phyloP scores from a whole-genome alignment of 1,140 invertebrate genomes.

The Eurytemora carolleeae region DNA sequence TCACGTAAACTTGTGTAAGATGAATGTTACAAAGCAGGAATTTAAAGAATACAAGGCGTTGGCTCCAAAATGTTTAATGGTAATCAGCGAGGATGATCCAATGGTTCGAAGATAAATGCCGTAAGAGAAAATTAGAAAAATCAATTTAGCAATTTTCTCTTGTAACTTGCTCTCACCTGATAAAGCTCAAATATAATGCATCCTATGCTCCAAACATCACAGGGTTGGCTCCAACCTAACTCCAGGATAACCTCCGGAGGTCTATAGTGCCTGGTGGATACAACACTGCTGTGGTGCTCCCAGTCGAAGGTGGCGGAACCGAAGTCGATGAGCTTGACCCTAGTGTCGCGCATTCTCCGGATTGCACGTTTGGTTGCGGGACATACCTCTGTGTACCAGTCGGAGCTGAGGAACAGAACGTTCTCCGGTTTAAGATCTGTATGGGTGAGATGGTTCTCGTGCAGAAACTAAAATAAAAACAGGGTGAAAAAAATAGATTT shows the following conservation, averaged over 20 bases:
- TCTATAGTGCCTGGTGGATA: constrained; percentile 36
- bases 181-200: constrained; percentile 39
- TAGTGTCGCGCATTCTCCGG: constrained; percentile 16
- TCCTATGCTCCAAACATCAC: constrained; percentile 38
- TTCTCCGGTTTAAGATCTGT: constrained; percentile 39
- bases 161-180: constrained; percentile 23
- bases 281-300: constrained; percentile 38
- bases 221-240: constrained; percentile 36
- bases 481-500: too few relatives aligned
- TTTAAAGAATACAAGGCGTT: too few relatives aligned
- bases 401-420: constrained; percentile 33
- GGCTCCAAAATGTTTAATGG: too few relatives aligned
- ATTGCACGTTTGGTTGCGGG: constrained; percentile 9
- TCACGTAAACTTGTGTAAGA: too few relatives aligned
- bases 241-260: constrained; percentile 38
- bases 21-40: too few relatives aligned
- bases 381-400: constrained; percentile 18
- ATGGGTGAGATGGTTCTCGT: constrained; percentile 36
- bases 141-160: too few relatives aligned
- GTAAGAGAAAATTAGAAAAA: too few relatives aligned
- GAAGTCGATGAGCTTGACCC: constrained; percentile 31
- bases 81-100: too few relatives aligned
- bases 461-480: constrained; percentile 23
- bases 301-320: constrained; percentile 40
- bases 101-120: too few relatives aligned